Percentiles rank a stretch among this genome's conserved stretches.
Evolutionary conservation across 2,113 vertebrate species (phyloP).

Genomic region (Microtus pennsylvanicus): DNA sequence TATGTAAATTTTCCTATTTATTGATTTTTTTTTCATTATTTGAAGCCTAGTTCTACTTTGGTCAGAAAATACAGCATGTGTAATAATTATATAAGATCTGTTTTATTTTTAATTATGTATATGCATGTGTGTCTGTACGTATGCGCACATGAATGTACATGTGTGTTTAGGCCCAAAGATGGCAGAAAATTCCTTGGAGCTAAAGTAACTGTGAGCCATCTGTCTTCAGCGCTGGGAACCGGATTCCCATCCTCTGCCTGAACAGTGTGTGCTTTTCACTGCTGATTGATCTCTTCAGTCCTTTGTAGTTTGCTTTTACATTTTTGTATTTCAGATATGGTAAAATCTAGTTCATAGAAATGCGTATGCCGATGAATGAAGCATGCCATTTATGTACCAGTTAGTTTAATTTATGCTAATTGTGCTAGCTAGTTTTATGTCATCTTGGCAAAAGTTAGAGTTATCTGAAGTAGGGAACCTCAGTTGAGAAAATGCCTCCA

Average conservation of each 20-base stretch:
- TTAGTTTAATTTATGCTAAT: not conserved
- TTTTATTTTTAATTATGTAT: not conserved
- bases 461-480: not conserved
- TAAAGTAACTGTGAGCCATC: not conserved
- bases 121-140: not conserved
- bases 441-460: not conserved
- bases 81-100: not conserved
- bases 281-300: not conserved
- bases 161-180: not conserved
- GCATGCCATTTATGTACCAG: not conserved
- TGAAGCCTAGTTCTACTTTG: not conserved
- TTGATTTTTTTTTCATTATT: not conserved
- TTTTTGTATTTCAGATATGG: not conserved
- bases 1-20: not conserved
- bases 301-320: constrained; percentile 15
- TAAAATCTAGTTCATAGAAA: constrained; percentile 3
- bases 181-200: not conserved
- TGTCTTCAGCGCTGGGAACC: not conserved
- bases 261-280: not conserved
- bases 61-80: not conserved
- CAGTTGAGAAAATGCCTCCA: not conserved
- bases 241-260: too few relatives aligned
- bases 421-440: not conserved
- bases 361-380: not conserved
- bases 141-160: not conserved